Percentiles rank a stretch among this genome's conserved stretches.
phyloP scores from a whole-genome alignment of 2,797 vertebrate species.

The Danio kyathit region DNA sequence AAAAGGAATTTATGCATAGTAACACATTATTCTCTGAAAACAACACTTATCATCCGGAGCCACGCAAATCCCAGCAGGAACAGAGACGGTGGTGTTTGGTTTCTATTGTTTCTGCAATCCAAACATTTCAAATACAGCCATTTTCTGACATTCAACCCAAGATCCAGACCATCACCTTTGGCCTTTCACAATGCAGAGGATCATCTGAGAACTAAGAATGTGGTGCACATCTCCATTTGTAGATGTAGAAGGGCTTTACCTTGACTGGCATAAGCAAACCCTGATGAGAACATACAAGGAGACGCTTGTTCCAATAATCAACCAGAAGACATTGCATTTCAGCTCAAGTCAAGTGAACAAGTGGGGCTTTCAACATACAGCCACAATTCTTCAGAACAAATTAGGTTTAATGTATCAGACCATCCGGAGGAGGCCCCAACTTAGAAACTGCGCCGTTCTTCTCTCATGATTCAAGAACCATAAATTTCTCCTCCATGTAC shows the following conservation, averaged over 20 bases:
- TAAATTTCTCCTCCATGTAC: slow-evolving; percentile 62
- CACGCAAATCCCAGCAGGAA: slow-evolving; percentile 3
- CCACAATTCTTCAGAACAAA: slow-evolving; percentile 14
- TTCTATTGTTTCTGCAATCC: slow-evolving; percentile 35
- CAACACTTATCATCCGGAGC: slow-evolving; percentile 11
- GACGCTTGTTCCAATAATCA: background rate
- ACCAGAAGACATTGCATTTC: background rate
- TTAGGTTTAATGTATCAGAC: slow-evolving; percentile 14
- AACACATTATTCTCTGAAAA: slow-evolving; percentile 32
- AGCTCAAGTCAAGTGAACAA: background rate
- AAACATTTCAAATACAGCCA: slow-evolving; percentile 33
- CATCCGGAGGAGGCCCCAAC: slow-evolving; percentile 27
- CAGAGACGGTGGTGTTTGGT: background rate
- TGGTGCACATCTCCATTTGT: slow-evolving; percentile 32
- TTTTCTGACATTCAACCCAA: slow-evolving; percentile 40
- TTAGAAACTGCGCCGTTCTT: slow-evolving; percentile 22
- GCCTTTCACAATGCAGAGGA: slow-evolving; percentile 59
- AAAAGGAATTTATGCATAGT: slow-evolving; percentile 17
- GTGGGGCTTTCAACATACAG: background rate
- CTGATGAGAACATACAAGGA: slow-evolving; percentile 13
- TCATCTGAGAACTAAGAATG: slow-evolving; percentile 62
- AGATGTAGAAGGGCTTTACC: slow-evolving; percentile 19
- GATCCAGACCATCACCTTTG: slow-evolving; percentile 68
- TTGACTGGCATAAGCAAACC: slow-evolving; percentile 5
- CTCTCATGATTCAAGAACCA: slow-evolving; percentile 33